A percentile compares a stretch with the other conserved stretches of the same genome.
Evolutionary conservation across 2,113 vertebrate genomes (phyloP).

Genomic region (Ophthalmolycus amberensis): DNA sequence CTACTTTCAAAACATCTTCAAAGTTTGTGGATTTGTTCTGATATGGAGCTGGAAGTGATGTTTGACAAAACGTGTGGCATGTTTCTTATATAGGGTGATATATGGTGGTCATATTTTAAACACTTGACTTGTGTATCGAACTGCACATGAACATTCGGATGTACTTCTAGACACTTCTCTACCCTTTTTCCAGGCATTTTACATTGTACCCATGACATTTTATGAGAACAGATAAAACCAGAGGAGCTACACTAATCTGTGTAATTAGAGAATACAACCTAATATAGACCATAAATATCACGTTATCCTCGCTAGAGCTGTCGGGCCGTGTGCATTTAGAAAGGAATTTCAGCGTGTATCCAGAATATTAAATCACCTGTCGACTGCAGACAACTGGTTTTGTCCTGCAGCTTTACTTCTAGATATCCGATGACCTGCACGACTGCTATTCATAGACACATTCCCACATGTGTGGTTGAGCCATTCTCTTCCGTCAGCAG

Average conservation of each 20-base stretch:
- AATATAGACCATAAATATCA: not conserved
- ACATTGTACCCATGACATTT: not conserved
- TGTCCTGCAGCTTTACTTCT: conserved; percentile 43
- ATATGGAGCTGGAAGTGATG: not conserved
- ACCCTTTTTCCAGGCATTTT: not conserved
- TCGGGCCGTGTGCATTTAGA: conserved; percentile 17
- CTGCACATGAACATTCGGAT: too few species aligned
- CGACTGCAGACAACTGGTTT: conserved; percentile 70
- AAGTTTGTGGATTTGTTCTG: not conserved
- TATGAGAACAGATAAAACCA: not conserved
- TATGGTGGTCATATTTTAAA: conserved; percentile 35
- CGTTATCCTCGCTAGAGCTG: not conserved
- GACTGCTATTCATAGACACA: conserved; percentile 68
- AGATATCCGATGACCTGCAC: conserved; percentile 67
- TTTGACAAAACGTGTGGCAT: not conserved
- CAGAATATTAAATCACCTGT: conserved; percentile 59
- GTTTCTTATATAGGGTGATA: conserved; percentile 29
- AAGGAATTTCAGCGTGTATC: conserved; percentile 51
- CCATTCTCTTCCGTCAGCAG: conserved; percentile 41
- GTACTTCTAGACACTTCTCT: too few species aligned
- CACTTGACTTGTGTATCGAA: too few species aligned
- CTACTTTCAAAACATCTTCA: not conserved
- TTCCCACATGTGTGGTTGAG: conserved; percentile 51
- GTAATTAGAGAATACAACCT: not conserved
- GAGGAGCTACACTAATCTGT: not conserved